Percentiles rank a stretch among this genome's conserved stretches.
These are phyloP conservation scores for Melieria crassipennis DNA, from an alignment of 2,888 invertebrate species.

Conservation along the genomic window DNA sequence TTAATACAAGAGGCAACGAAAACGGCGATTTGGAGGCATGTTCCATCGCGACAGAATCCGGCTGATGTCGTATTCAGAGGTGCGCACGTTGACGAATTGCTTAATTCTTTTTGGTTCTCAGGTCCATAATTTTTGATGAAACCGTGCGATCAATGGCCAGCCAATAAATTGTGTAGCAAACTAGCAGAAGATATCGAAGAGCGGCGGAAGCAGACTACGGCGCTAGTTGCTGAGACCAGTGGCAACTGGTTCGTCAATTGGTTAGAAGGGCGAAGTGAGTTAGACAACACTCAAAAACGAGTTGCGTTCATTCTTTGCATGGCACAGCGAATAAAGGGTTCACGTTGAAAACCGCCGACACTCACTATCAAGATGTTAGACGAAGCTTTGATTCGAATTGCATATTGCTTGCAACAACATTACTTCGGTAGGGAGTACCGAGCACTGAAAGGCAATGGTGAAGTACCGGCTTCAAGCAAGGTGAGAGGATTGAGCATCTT, in stretches of 20 bases:
- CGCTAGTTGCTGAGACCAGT: not conserved
- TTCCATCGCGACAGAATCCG: constrained; percentile 18
- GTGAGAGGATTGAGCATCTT: constrained; percentile 25
- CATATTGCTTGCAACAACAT: constrained; percentile 1
- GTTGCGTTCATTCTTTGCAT: not conserved
- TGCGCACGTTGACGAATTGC: constrained; percentile 12
- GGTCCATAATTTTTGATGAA: constrained; percentile 16
- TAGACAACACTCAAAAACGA: not conserved
- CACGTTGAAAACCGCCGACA: not conserved
- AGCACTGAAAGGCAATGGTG: not conserved
- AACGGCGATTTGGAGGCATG: constrained; percentile 32
- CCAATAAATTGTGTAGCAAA: constrained; percentile 6
- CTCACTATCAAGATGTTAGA: not conserved
- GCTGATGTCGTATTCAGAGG: constrained; percentile 13
- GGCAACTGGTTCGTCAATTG: constrained; percentile 4
- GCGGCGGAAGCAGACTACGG: not conserved
- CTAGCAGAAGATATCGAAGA: constrained; percentile 1
- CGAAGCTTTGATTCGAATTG: constrained; percentile 2
- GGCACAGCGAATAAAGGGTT: not conserved
- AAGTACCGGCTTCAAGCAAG: not conserved
- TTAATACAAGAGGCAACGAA: constrained; percentile 31
- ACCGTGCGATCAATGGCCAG: constrained; percentile 17
- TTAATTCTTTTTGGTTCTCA: constrained; percentile 17
- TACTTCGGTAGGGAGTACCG: not conserved
- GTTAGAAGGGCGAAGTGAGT: constrained; percentile 6